Base-by-base conservation (phyloP, 2,888 invertebrate genomes). In the Tiliacea citrago region DNA sequence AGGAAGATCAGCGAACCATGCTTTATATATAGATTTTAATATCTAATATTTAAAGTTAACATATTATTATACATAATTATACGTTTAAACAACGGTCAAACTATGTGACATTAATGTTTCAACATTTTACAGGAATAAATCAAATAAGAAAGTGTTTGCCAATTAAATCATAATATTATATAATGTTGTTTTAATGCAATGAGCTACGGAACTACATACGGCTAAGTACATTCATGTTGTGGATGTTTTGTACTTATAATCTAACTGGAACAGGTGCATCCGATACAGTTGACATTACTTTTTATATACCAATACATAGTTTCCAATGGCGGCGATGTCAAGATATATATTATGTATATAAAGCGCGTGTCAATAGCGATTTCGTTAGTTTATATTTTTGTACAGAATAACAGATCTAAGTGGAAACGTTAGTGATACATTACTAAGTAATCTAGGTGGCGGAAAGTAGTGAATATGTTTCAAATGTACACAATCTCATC, bases 401-500 rank as follows among this genome's bases (percentile, higher is more conserved):
- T 86, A 84, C 81, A 87, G 83, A 75, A 63, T 81, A 75, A 82
- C 79, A 84, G 66, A 47, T 63, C 63, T 87, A 87, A 81, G 89
- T 91, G 88, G 83, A 86, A 82, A 86, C 74, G 84, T 79, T 80
- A 75, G 89, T 90, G 89, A 85, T 85, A 83, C 77, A 86, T 82
- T 79, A 86, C 82, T 68, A 80, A 85, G 68, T 74, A 77, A 73
- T 83, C 81, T 83, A 89, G 83, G 85, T 90, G 88, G 86, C 69
- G 80, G 77, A 86, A 81, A 86, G 83, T 88, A 87, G 85, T 89
- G 85, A 83, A 84, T 83, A 86, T 87, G 87, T 83, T 88, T 84
- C 77, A 79, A 84, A 87, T 78, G 62, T 75, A 74, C 74, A 76
- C 70, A 84, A 70, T 76, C 68, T 84, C 80, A 84, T 88, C 87